phyloP scores from a whole-genome alignment of 2,113 vertebrate species.

The Barnardius zonarius region DNA sequence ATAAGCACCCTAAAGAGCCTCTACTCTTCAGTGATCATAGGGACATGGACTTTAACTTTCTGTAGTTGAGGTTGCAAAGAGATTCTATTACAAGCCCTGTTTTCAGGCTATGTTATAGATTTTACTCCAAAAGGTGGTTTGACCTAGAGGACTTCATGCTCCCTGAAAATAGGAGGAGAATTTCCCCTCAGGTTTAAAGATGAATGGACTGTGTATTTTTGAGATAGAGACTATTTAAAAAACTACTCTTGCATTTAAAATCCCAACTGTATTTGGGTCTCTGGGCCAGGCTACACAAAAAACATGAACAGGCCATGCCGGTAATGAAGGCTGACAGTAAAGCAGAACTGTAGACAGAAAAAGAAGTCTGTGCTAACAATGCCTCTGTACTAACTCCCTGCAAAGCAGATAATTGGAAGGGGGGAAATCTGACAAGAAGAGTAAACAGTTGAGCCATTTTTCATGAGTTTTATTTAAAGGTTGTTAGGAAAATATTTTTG shows the following conservation, averaged over 20 bases:
- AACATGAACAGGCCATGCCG: background rate
- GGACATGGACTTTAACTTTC: background rate
- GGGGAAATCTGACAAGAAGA: background rate
- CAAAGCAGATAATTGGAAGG: background rate
- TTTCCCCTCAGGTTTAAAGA: background rate
- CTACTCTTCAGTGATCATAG: background rate
- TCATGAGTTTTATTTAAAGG: conserved; percentile 22
- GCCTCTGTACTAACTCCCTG: background rate
- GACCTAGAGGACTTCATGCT: background rate
- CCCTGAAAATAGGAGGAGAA: background rate
- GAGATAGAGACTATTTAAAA: background rate
- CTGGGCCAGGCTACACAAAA: background rate
- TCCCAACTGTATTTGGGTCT: background rate
- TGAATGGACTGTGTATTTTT: background rate
- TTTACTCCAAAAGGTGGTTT: background rate
- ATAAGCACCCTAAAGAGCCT: conserved; percentile 15
- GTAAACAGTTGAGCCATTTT: conserved; percentile 16
- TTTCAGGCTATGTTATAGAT: background rate
- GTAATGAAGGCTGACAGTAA: background rate
- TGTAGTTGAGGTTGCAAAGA: background rate
- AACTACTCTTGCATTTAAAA: background rate
- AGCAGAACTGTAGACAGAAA: background rate
- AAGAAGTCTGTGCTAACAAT: background rate
- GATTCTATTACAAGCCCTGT: background rate
- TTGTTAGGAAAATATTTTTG: background rate